A percentile compares a stretch with the other conserved stretches of the same genome.
These are phyloP conservation scores for Etheostoma nigrum DNA, from an alignment of 2,797 vertebrate genomes.

Conservation along the genomic window DNA sequence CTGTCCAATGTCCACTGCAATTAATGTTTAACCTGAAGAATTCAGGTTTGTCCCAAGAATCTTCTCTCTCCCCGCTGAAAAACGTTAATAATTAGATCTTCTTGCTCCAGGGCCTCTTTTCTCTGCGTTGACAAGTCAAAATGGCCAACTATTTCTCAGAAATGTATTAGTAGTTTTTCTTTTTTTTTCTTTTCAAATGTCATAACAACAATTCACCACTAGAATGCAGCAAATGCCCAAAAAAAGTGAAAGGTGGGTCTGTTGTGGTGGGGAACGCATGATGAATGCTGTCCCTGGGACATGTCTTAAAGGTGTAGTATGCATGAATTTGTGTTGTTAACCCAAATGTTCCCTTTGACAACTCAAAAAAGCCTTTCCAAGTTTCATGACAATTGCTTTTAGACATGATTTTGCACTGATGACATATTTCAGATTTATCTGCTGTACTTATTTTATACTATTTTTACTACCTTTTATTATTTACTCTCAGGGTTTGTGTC, in stretches of 20 bases:
- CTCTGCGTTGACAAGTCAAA: neutral
- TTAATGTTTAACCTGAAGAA: neutral
- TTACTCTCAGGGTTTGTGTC: no score
- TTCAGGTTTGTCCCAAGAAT: no score
- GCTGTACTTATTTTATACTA: no score
- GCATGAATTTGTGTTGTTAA: neutral
- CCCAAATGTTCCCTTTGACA: neutral
- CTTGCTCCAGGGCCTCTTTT: neutral
- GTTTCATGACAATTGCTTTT: neutral
- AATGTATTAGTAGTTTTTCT: neutral
- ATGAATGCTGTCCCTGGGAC: neutral
- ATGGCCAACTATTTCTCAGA: neutral
- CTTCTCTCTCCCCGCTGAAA: no score
- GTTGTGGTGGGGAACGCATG: neutral
- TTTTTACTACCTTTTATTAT: no score
- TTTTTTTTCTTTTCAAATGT: conserved; percentile 1
- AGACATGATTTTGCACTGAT: neutral
- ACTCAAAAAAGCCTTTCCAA: neutral
- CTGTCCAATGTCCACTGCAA: neutral
- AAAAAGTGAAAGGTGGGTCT: conserved; percentile 13
- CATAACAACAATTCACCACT: conserved; percentile 60
- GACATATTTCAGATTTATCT: neutral
- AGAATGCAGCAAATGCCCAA: conserved; percentile 70
- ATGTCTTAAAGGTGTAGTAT: neutral
- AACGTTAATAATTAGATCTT: neutral